phyloP scores from a whole-genome alignment of 2,113 vertebrate genomes.

The Campylomormyrus numenius region DNA sequence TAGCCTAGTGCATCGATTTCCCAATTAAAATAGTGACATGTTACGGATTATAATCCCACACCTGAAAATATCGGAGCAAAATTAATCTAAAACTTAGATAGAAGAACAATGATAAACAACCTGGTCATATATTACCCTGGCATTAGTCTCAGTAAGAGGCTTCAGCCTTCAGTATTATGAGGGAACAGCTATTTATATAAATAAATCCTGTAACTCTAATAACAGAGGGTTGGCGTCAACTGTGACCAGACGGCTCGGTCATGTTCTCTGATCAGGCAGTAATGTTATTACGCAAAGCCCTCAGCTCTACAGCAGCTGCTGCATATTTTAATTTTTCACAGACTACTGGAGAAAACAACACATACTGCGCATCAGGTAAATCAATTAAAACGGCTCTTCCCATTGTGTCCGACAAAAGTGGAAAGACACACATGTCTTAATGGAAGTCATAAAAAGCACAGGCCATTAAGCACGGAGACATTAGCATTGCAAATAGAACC shows the following conservation, averaged over 20 bases:
- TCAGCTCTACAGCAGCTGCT: conserved; percentile 9
- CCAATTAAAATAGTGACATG: neutral
- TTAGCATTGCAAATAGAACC: conserved; percentile 13
- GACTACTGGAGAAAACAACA: conserved; percentile 12
- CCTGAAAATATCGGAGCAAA: neutral
- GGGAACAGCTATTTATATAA: conserved; percentile 15
- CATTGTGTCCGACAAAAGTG: neutral
- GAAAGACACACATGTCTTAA: conserved; percentile 11
- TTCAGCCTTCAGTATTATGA: conserved; percentile 21
- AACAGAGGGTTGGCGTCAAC: neutral
- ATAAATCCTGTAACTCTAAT: conserved; percentile 16
- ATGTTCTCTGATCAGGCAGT: conserved; percentile 11
- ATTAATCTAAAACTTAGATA: conserved; percentile 34
- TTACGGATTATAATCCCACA: neutral
- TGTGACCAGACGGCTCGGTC: conserved; percentile 14
- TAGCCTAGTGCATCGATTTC: neutral
- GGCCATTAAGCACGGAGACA: conserved; percentile 10
- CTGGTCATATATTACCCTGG: conserved; percentile 34
- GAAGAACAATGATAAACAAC: conserved; percentile 34
- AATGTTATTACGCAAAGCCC: conserved; percentile 9
- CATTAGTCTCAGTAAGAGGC: conserved; percentile 34
- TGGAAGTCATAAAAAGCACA: conserved; percentile 9
- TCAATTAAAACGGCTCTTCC: neutral
- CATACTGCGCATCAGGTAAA: conserved; percentile 5
- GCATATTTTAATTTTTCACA: conserved; percentile 8